Evolutionary conservation across 1,140 invertebrate genomes (phyloP).

Genomic region (Achatina immaculata): DNA sequence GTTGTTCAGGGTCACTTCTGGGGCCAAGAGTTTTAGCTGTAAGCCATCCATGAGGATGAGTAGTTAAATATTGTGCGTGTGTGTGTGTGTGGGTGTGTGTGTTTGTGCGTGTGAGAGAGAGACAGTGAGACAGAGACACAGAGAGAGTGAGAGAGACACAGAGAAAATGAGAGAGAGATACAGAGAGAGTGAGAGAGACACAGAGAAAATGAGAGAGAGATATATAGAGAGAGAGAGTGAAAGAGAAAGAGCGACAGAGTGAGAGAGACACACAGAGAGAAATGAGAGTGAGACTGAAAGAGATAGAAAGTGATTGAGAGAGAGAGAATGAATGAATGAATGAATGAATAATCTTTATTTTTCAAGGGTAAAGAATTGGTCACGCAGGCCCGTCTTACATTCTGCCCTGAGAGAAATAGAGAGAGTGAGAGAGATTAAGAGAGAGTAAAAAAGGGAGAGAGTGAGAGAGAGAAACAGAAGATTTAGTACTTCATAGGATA

Average conservation of each 20-base stretch:
- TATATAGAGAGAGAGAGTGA: not conserved
- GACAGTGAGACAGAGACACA: not conserved
- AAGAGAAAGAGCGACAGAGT: not conserved
- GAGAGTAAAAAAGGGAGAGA: too few species aligned
- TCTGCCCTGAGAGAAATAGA: too few species aligned
- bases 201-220: not conserved
- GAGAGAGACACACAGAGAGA: constrained; percentile 8
- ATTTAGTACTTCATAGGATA: too few species aligned
- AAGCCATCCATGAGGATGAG: too few species aligned
- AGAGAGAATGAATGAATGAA: too few species aligned
- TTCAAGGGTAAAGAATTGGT: too few species aligned
- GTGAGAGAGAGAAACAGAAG: not conserved
- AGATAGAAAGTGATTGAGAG: not conserved
- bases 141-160: not conserved
- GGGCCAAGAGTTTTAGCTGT: too few species aligned
- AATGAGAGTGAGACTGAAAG: not conserved
- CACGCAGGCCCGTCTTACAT: too few species aligned
- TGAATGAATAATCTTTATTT: too few species aligned
- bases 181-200: not conserved
- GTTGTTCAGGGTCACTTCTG: too few species aligned
- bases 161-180: not conserved
- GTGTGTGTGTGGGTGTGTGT: not conserved
- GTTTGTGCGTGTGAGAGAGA: not conserved
- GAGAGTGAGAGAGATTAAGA: too few species aligned
- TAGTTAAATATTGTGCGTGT: too few species aligned